These are phyloP conservation scores for Seira sanloemensis DNA, from an alignment of 2,888 invertebrate species.

Conservation along the genomic window DNA sequence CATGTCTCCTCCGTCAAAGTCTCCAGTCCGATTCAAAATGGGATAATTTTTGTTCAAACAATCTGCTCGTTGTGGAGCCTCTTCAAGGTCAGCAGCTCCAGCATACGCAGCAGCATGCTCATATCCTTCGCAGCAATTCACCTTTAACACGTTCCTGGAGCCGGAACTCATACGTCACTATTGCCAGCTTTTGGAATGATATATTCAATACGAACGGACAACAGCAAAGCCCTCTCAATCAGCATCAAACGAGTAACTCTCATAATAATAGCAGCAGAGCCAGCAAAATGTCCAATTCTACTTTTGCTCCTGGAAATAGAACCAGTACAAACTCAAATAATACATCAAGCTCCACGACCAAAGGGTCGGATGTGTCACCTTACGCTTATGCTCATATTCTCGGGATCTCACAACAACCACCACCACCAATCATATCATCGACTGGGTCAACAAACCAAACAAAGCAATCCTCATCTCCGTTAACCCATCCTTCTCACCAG, in stretches of 20 bases:
- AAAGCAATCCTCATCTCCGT: slow-evolving; percentile 34
- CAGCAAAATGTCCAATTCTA: slow-evolving; percentile 62
- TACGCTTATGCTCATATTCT: slow-evolving; percentile 73
- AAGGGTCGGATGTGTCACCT: slow-evolving; percentile 73
- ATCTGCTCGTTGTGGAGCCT: slow-evolving; percentile 42
- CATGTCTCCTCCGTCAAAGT: slow-evolving; percentile 71
- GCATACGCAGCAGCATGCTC: slow-evolving; percentile 40
- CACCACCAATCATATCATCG: slow-evolving; percentile 61
- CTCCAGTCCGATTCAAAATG: slow-evolving; percentile 67
- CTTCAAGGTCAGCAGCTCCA: slow-evolving; percentile 38
- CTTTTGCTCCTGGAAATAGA: slow-evolving; percentile 58
- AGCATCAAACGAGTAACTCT: slow-evolving; percentile 60
- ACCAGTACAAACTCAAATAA: slow-evolving; percentile 62
- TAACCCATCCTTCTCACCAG: slow-evolving; percentile 46
- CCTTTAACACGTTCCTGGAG: slow-evolving; percentile 66
- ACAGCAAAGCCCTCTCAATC: slow-evolving; percentile 44
- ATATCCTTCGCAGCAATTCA: slow-evolving; percentile 53
- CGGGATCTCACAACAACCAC: slow-evolving; percentile 52
- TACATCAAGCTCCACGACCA: slow-evolving; percentile 59
- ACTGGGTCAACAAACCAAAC: slow-evolving; percentile 44
- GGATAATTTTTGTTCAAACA: slow-evolving; percentile 66
- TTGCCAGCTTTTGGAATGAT: slow-evolving; percentile 73
- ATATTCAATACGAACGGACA: slow-evolving; percentile 67
- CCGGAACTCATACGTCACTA: slow-evolving; percentile 72
- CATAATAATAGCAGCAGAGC: slow-evolving; percentile 59